A percentile compares a stretch with the other conserved stretches of the same genome.
phyloP scores from a whole-genome alignment of 2,113 vertebrate species.

The Choloepus hoffmanni region DNA sequence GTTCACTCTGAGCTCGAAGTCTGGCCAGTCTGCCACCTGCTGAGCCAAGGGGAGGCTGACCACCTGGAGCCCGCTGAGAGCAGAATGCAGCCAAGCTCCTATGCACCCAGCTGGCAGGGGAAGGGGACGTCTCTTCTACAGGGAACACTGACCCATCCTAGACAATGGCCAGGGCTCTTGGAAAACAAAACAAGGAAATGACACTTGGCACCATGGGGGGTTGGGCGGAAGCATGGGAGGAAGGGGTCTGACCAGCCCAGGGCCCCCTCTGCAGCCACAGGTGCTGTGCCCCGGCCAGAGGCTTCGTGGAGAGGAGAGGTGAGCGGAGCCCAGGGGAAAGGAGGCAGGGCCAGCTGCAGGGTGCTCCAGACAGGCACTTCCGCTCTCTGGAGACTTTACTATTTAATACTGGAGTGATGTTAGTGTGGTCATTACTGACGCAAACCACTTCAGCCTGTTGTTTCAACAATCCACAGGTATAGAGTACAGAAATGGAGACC shows the following conservation, averaged over 20 bases:
- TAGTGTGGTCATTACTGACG: background rate
- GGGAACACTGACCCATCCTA: background rate
- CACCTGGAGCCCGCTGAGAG: background rate
- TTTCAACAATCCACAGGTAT: background rate
- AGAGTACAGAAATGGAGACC: background rate
- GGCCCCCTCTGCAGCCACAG: too few species aligned
- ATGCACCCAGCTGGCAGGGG: background rate
- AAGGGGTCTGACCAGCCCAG: background rate
- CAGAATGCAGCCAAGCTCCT: background rate
- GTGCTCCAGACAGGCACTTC: background rate
- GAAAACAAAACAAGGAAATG: background rate
- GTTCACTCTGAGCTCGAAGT: background rate
- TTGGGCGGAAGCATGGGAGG: too few species aligned
- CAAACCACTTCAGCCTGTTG: background rate
- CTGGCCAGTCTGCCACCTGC: background rate
- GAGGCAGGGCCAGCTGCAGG: background rate
- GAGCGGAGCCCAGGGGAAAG: background rate
- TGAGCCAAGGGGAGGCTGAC: too few species aligned
- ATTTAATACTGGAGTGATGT: background rate
- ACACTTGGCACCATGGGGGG: background rate
- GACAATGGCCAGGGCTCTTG: background rate
- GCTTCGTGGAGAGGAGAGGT: background rate
- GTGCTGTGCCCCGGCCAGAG: too few species aligned
- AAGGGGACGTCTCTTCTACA: background rate
- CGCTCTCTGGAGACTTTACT: background rate